phyloP scores from a whole-genome alignment of 1,140 invertebrate species.

The Ceratina calcarata region DNA sequence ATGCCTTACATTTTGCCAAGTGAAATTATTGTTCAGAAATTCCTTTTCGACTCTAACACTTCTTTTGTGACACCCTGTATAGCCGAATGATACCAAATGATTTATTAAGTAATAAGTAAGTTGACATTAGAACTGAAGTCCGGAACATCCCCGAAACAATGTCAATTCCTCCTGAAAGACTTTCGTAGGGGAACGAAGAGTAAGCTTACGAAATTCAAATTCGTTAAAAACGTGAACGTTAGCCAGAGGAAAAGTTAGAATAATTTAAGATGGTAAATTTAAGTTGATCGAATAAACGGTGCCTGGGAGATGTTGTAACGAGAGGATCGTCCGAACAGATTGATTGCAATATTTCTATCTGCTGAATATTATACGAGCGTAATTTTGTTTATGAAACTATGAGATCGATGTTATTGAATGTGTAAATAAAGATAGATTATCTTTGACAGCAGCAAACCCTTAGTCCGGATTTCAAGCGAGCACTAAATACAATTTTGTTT shows the following conservation, averaged over 20 bases:
- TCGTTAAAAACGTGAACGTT: not conserved
- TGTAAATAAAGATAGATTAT: slow-evolving; percentile 49
- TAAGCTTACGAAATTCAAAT: slow-evolving; percentile 11
- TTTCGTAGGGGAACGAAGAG: slow-evolving; percentile 12
- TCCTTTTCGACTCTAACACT: too few relatives aligned
- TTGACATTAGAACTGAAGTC: slow-evolving; percentile 21
- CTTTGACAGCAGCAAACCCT: slow-evolving; percentile 18
- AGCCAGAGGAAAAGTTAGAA: not conserved
- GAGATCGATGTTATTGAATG: slow-evolving; percentile 33
- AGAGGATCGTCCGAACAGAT: slow-evolving; percentile 8
- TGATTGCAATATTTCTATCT: slow-evolving; percentile 37
- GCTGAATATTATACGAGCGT: slow-evolving; percentile 25
- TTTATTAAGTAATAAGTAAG: not conserved
- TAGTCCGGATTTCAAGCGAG: not conserved
- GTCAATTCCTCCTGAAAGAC: slow-evolving; percentile 44
- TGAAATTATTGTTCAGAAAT: too few relatives aligned
- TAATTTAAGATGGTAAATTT: slow-evolving; percentile 19
- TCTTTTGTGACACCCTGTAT: too few relatives aligned
- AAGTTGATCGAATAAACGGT: slow-evolving; percentile 27
- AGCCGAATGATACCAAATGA: not conserved
- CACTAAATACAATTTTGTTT: too few relatives aligned
- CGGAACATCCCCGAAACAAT: slow-evolving; percentile 47
- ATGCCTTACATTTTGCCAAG: too few relatives aligned
- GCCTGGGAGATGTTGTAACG: slow-evolving; percentile 21
- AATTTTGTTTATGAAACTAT: slow-evolving; percentile 31